Base-by-base conservation (phyloP, 2,888 invertebrate species). In the Drosophila setosimentum region DNA sequence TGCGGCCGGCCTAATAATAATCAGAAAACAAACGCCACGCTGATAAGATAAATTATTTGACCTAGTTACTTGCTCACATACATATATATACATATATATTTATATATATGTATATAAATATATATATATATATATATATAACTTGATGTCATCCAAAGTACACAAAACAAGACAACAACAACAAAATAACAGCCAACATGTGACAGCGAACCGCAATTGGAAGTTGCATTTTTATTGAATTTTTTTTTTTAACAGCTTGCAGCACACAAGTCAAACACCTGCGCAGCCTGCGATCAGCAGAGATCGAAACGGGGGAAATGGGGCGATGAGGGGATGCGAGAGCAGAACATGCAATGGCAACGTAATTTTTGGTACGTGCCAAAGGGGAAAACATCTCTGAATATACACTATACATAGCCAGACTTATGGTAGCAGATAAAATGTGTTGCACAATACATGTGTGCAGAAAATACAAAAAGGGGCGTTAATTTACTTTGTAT, bases 201-300 rank as follows among this genome's bases (percentile, higher is more conserved):
- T 67, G 78, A 68, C 66, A 73, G 48, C 40, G 59, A 68, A 73
- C 83, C 58, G 70, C 80, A 73, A 60, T 50, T 59, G 54, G 51
- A 73, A 76, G 65, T 83, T 73, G 65, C 42, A 62, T 70, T 77
- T 73, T 69, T 68, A 63, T 63, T 74, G 76, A 58, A 69, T 71
- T 62, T 68, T 62, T 53, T 53, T 55, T 65, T 62, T 53, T 48
- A 76, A 66, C 73, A 73, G 78, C 72, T 73, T 73, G 83, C 73
- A 62, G 69, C 77, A 35, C 33, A 54, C 54, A 78, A 87, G 77
- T 86, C 81, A 83, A 86, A 61, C 85, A 86, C 87, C 85, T 86
- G 85, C 87, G 33, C 49, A 49, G 50, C 29, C 37, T 54, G 32
- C 30, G 49, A 42, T 58, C 27, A 32, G 18, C 13, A 40, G 21